phyloP scores from a whole-genome alignment of 2,113 vertebrate species.

The Ictalurus furcatus region DNA sequence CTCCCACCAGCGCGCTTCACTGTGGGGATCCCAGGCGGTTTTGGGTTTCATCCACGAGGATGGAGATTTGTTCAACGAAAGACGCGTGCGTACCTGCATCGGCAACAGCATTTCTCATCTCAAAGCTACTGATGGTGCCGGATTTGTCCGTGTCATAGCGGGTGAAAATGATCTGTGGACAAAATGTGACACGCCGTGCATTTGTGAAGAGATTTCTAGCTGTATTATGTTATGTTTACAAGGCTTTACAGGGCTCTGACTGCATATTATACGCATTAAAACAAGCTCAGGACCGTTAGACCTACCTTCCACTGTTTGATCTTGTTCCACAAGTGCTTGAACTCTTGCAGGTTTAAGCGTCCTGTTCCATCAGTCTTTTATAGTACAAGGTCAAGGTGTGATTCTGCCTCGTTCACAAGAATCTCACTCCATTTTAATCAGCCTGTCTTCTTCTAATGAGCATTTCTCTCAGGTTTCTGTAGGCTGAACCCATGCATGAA shows the following conservation, averaged over 20 bases:
- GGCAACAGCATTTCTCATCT: conserved; percentile 92
- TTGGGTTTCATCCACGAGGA: no score
- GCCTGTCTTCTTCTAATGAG: neutral
- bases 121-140: conserved; percentile 89
- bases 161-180: conserved; percentile 86
- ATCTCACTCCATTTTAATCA: neutral
- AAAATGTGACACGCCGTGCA: neutral
- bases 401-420: neutral
- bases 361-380: conserved; percentile 92
- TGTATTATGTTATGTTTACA: neutral
- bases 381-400: conserved; percentile 40
- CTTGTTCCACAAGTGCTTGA: conserved; percentile 94
- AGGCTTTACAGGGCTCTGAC: neutral
- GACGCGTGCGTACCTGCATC: conserved; percentile 81
- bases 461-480: neutral
- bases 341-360: conserved; percentile 91
- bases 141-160: conserved; percentile 80
- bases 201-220: neutral
- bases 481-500: neutral
- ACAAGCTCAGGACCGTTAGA: neutral
- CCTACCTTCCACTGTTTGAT: conserved; percentile 95
- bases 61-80: neutral
- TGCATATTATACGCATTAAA: neutral
- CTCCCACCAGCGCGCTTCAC: neutral
- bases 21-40: neutral